Evolutionary conservation across 2,113 vertebrate species (phyloP), one percentile per base, ranked within the genome.

Genomic region (Vulpes lagopus): DNA sequence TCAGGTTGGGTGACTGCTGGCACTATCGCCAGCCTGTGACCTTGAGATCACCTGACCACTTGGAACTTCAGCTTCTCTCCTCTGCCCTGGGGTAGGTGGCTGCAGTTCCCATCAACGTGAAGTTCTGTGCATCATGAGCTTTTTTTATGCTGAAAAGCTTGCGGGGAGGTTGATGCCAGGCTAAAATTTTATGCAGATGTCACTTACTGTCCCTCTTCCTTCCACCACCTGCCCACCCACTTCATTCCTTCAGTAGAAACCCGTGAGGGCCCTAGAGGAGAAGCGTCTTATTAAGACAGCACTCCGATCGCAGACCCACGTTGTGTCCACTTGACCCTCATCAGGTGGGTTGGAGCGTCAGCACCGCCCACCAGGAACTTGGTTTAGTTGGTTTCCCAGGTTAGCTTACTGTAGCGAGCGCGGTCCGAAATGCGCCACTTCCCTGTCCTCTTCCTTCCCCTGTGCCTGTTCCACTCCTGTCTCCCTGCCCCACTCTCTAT

Each of bases 391-490:
- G 27, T 60, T 60, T 43, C 12, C 38, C 27, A 20, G 2, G n/a
- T 23, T 49, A 1, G 53, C 25, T 73, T n/a, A 62, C 11, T 30
- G 55, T 23, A 32, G 23, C 38, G 16, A 49, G 49, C 59, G 15
- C 8, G 8, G 0, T 8, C 23, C 10, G 43, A 38, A 57, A 22
- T 7, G n/a, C 12, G 5, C 14, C 35, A 0, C 32, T 49, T 14
- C 16, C 35, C 49, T 16, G 10, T 49, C 11, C 30, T 92, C 30
- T 27, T n/a, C 43, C 17, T 25, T 30, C 64, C 43, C 27, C 1
- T 53, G 2, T 22, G 20, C 78, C 67, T 69, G 67, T 10, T 62
- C 38, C 2, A 17, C n/a, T 30, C 25, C 20, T 12, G 5, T 14
- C 9, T 32, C n/a, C 51, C 38, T 16, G 30, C 38, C 74, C 59